Evolutionary conservation across 2,888 invertebrate genomes (phyloP).

Genomic region (Charanyca ferruginea): DNA sequence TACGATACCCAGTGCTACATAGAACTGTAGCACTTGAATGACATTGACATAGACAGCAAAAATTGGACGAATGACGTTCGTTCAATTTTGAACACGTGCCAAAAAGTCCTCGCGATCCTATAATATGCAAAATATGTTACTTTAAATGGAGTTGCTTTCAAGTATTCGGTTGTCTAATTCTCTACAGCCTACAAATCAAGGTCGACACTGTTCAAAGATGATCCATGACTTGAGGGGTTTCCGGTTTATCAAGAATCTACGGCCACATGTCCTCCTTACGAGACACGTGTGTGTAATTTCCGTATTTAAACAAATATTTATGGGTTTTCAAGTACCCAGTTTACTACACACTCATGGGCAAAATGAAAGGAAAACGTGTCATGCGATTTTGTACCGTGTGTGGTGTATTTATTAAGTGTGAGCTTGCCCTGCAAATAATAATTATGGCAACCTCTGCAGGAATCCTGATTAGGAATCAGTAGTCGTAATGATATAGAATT

Average conservation of each 20-base stretch:
- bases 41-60: too few species aligned
- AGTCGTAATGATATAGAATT: not conserved
- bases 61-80: too few species aligned
- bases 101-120: too few species aligned
- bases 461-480: not conserved
- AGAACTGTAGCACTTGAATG: too few species aligned
- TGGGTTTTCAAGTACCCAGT: not conserved
- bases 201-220: conserved; percentile 18
- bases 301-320: conserved; percentile 7
- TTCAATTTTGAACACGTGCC: too few species aligned
- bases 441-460: not conserved
- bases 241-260: conserved; percentile 22
- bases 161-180: not conserved
- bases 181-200: conserved; percentile 9
- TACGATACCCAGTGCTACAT: too few species aligned
- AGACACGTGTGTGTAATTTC: conserved; percentile 2
- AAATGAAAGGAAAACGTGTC: not conserved
- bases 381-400: not conserved
- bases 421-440: not conserved
- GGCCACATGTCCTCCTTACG: conserved; percentile 15
- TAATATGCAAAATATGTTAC: too few species aligned
- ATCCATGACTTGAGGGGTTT: conserved; percentile 24
- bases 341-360: not conserved
- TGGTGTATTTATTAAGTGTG: not conserved
- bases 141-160: not conserved